Base-by-base conservation (phyloP, 64 coral and sea anemone genomes). In the Hydrozoanthus tunicans region DNA sequence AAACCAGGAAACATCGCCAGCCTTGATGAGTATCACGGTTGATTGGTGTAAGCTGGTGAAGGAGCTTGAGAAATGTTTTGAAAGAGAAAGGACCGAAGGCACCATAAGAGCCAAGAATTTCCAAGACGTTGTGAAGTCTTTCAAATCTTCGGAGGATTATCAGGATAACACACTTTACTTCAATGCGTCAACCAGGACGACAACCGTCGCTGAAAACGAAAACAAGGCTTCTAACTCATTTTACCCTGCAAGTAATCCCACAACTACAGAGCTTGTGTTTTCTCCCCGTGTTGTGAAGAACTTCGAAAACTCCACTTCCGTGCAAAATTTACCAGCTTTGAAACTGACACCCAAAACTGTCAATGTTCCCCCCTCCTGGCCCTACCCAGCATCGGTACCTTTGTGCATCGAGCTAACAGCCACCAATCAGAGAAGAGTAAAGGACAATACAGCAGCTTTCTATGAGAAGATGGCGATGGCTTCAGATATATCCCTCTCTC, bases 361-460 rank as follows among this genome's bases (percentile, higher is more conserved):
- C 26, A 2, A 24, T 59, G 14, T 73, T 25, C 51, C 68, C 74
- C 56, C 9, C 10, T 59, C 59, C 5, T 58, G 23, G 56, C 10
- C 7, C 55, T 20, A 58, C 56, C 56, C 55, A 51, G 73, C 68
- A 43, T 43, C 32, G 32, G 32, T 43, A 56, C 84, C 84, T 62
- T 59, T 88, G 84, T 58, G 15, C 11, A 69, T 88, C 56, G 56
- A 88, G 26, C 60, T 20, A 6, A 75, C 27, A 11, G 69, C 52
- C 9, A 51, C 57, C 56, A 57, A 73, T 75, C 11, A 26, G 12
- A 9, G 3, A 73, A 26, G 67, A 60, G 24, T 58, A 27, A 56
- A 27, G 84, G 51, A 43, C 24, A 61, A 88, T 74, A 56, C 68
- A 51, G 25, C 23, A 88, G 84, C 56, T 43, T 72, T 73, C 23